Conservation (phyloP, 2,888 invertebrate genomes). For the Ethmia dodecea region DNA sequence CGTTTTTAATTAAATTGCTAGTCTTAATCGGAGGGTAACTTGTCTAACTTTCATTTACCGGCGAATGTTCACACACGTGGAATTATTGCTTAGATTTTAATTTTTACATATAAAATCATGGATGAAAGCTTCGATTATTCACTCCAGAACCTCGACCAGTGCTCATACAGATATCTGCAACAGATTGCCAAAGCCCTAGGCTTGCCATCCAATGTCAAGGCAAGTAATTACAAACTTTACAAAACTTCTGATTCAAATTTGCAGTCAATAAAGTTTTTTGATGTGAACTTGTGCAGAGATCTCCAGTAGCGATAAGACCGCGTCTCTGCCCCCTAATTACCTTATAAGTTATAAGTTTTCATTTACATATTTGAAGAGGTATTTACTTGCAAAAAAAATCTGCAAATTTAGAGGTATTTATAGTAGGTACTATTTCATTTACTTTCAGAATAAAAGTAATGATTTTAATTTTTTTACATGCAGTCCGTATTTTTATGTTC, state of each 20-base stretch:
- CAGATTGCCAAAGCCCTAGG: slow-evolving; percentile 45
- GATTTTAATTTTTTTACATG: too few relatives aligned
- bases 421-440: too few relatives aligned
- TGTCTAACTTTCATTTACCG: background rate
- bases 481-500: too few relatives aligned
- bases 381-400: too few relatives aligned
- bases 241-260: slow-evolving; percentile 1
- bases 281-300: too few relatives aligned
- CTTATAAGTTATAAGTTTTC: too few relatives aligned
- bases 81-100: background rate
- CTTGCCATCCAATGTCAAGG: slow-evolving; percentile 62
- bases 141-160: slow-evolving; percentile 28
- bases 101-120: slow-evolving; percentile 5
- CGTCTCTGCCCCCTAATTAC: too few relatives aligned
- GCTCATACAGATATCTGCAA: slow-evolving; percentile 50
- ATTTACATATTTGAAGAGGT: too few relatives aligned
- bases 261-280: background rate
- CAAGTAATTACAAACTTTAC: slow-evolving; percentile 19
- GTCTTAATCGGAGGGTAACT: background rate
- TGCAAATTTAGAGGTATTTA: too few relatives aligned
- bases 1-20: background rate
- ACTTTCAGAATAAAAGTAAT: too few relatives aligned
- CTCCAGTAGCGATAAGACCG: too few relatives aligned
- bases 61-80: background rate
- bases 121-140: slow-evolving; percentile 24